A percentile compares a stretch with the other conserved stretches of the same genome.
phyloP scores from a whole-genome alignment of 1,140 invertebrate genomes.

The Saccostrea cuccullata region DNA sequence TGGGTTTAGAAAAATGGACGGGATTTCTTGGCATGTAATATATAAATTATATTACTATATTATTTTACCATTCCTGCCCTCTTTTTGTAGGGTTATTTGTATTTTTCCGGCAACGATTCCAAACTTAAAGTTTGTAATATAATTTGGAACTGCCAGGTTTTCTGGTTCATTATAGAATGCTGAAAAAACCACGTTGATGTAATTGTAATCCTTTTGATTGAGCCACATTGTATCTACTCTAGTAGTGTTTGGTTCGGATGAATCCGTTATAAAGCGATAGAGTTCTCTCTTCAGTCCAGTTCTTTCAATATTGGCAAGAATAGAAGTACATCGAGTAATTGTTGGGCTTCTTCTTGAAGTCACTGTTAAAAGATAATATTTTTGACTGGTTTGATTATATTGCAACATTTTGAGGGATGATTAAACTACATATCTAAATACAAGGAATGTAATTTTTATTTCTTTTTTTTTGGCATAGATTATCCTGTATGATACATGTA shows the following conservation, averaged over 20 bases:
- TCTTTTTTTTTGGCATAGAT: too few species aligned
- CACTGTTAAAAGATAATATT: conserved; percentile 5
- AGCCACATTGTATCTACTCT: conserved; percentile 35
- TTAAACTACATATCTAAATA: too few species aligned
- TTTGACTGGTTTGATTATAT: too few species aligned
- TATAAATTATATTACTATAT: too few species aligned
- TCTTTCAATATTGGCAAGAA: conserved; percentile 17
- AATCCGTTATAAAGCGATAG: conserved; percentile 45
- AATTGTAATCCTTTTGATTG: conserved; percentile 32
- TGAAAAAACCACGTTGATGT: neutral
- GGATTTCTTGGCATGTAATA: too few species aligned
- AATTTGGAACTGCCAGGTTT: neutral
- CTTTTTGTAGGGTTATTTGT: neutral
- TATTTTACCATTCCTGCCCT: neutral
- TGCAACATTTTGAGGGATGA: too few species aligned
- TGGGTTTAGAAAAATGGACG: too few species aligned
- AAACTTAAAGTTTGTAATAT: conserved; percentile 14
- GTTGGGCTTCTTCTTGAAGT: neutral
- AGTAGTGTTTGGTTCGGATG: conserved; percentile 40
- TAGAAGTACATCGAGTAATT: conserved; percentile 23
- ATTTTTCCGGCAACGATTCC: conserved; percentile 15
- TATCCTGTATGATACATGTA: too few species aligned
- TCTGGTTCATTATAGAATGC: conserved; percentile 36
- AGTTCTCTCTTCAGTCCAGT: neutral
- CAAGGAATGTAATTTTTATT: too few species aligned